A percentile compares a stretch with the other conserved stretches of the same genome.
Conservation (phyloP, 2,113 vertebrate genomes). For the Hyperoodon ampullatus region DNA sequence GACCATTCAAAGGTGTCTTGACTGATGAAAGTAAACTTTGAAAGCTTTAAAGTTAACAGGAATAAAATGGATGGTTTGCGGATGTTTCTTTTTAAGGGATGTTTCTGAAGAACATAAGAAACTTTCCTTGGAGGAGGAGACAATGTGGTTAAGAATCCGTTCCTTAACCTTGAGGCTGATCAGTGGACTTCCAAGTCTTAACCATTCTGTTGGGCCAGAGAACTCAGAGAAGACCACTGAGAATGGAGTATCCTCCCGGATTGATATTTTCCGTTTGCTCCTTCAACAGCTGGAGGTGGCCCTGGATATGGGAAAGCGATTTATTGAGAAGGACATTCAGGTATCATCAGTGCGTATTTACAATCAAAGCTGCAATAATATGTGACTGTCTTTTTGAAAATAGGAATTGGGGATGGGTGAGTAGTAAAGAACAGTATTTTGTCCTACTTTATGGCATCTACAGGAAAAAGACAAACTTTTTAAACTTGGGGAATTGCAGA, state of each 20-base stretch:
- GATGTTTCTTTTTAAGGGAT: slow-evolving; percentile 86
- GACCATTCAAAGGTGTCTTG: background rate
- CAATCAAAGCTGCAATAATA: background rate
- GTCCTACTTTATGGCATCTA: background rate
- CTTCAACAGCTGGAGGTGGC: slow-evolving; percentile 91
- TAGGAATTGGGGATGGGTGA: background rate
- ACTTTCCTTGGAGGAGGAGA: slow-evolving; percentile 94
- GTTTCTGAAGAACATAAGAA: slow-evolving; percentile 92
- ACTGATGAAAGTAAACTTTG: background rate
- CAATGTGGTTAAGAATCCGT: slow-evolving; percentile 93
- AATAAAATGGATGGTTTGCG: slow-evolving; percentile 27
- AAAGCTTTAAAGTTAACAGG: slow-evolving; percentile 17
- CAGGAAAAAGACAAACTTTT: background rate
- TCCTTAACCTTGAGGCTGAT: slow-evolving; percentile 94
- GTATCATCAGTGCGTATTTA: slow-evolving; percentile 79
- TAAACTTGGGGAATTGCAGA: background rate
- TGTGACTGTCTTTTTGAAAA: slow-evolving; percentile 39
- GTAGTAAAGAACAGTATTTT: background rate
- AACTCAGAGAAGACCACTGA: slow-evolving; percentile 92
- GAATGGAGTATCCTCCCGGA: slow-evolving; percentile 93
- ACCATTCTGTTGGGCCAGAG: slow-evolving; percentile 87
- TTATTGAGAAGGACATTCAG: slow-evolving; percentile 90
- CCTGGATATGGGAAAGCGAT: slow-evolving; percentile 88
- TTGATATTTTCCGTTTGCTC: slow-evolving; percentile 86
- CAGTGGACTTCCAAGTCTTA: slow-evolving; percentile 87